Evolutionary conservation across 2,888 invertebrate species (phyloP), one percentile per base, ranked within the genome.

Genomic region (Pyrocoelia pectoralis): DNA sequence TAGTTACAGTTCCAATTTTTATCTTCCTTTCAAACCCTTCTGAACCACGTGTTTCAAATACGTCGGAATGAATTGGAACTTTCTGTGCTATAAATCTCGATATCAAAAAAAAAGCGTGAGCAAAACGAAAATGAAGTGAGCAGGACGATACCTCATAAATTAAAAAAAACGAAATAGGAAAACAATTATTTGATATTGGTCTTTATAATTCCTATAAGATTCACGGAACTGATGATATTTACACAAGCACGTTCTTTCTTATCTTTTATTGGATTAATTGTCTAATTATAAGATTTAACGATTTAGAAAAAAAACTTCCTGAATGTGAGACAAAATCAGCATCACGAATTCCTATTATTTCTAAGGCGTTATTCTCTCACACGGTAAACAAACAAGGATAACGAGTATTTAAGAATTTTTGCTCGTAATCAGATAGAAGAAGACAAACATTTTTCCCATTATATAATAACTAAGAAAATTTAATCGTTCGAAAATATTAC

Each of bases 161-260:
- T 40, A 48, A 10, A 10, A 29, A 38, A 46, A 55, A 41, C 38
- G 15, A 38, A 38, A 60, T 49, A 54, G 10, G 8, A 33, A 33
- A 8, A 33, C 10, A n/a, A 33, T 33, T n/a, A 8, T 33, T n/a
- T n/a, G n/a, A 33, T 33, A 2, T n/a, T n/a, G 3, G 3, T n/a
- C 3, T 33, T n/a, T 48, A 60, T 54, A 13, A 41, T 24, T 48
- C n/a, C n/a, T 59, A 9, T n/a, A 52, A 67, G 67, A 67, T 67
- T 57, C 67, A 67, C 67, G 67, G 65, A 57, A 24, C 18, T 33
- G 67, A 67, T 67, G 67, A 56, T 60, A 67, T 67, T 67, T 67
- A n/a, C 49, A 53, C 29, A 55, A 52, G 53, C 55, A 40, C 57
- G 61, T 57, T 51, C 55, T 48, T 56, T 43, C 61, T 65, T 61